These are phyloP conservation scores for Nymphalis io DNA, from an alignment of 1,140 invertebrate genomes.

Conservation along the genomic window DNA sequence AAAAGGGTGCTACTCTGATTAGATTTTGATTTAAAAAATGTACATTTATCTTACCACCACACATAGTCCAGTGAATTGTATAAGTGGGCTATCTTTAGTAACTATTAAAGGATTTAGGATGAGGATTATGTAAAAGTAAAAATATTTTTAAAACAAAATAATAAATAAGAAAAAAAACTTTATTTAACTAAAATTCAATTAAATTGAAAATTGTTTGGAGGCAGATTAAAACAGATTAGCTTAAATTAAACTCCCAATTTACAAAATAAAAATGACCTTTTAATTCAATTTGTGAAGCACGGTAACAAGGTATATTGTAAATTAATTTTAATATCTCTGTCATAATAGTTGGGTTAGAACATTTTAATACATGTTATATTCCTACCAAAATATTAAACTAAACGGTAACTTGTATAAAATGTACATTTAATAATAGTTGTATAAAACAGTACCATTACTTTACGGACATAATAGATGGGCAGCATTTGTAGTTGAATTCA, in stretches of 20 bases:
- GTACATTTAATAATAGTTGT: conserved; percentile 76
- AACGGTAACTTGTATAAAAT: conserved; percentile 80
- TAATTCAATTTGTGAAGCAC: conserved; percentile 78
- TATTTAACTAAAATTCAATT: conserved; percentile 37
- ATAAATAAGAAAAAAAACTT: conserved; percentile 35
- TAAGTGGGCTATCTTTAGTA: too few species aligned
- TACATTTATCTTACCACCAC: too few species aligned
- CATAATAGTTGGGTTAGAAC: conserved; percentile 72
- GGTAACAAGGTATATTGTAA: conserved; percentile 79
- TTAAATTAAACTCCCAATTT: conserved; percentile 62
- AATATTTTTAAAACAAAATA: conserved; percentile 22
- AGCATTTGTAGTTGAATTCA: conserved; percentile 69
- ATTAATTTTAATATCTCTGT: conserved; percentile 74
- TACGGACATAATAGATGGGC: conserved; percentile 69
- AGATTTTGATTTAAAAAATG: too few species aligned
- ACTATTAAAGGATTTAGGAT: not conserved
- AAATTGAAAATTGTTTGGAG: conserved; percentile 30
- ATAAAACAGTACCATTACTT: conserved; percentile 78
- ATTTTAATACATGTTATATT: conserved; percentile 71
- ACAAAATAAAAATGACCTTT: conserved; percentile 80
- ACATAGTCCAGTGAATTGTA: too few species aligned
- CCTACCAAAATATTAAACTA: conserved; percentile 76
- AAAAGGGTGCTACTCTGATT: too few species aligned
- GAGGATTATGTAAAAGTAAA: not conserved
- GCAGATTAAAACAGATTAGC: conserved; percentile 27